Evolutionary conservation across 2,888 invertebrate species (phyloP).

Genomic region (Tachina fera): DNA sequence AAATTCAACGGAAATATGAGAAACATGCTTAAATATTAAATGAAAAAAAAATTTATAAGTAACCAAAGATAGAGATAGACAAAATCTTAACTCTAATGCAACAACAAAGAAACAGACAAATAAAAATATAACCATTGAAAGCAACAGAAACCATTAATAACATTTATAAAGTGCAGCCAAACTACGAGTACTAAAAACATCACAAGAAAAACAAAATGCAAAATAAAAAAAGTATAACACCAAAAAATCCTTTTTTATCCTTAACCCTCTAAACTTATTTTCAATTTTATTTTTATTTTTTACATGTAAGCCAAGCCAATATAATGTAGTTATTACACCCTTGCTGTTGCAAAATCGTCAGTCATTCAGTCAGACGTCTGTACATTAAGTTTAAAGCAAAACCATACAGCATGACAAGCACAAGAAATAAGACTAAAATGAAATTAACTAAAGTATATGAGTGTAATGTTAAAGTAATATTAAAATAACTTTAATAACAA

Average conservation of each 20-base stretch:
- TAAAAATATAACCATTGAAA: slow-evolving; percentile 69
- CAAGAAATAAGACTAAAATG: slow-evolving; percentile 30
- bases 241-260: slow-evolving; percentile 55
- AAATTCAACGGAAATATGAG: slow-evolving; percentile 44
- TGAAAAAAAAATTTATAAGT: not conserved
- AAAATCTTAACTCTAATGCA: slow-evolving; percentile 17
- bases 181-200: slow-evolving; percentile 44
- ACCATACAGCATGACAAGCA: slow-evolving; percentile 59
- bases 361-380: slow-evolving; percentile 62
- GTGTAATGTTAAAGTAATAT: slow-evolving; percentile 47
- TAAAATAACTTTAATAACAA: slow-evolving; percentile 64
- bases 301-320: slow-evolving; percentile 1
- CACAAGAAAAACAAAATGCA: not conserved
- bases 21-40: not conserved
- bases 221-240: not conserved
- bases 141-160: slow-evolving; percentile 80
- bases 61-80: slow-evolving; percentile 47
- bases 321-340: slow-evolving; percentile 44
- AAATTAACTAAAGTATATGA: slow-evolving; percentile 63
- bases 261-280: slow-evolving; percentile 50
- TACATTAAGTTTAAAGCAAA: slow-evolving; percentile 64
- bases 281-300: slow-evolving; percentile 9
- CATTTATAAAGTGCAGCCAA: slow-evolving; percentile 77
- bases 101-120: slow-evolving; percentile 73
- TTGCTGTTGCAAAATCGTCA: slow-evolving; percentile 25